These are phyloP conservation scores for Dasyprocta punctata DNA, from an alignment of 2,113 vertebrate species.

Conservation along the genomic window DNA sequence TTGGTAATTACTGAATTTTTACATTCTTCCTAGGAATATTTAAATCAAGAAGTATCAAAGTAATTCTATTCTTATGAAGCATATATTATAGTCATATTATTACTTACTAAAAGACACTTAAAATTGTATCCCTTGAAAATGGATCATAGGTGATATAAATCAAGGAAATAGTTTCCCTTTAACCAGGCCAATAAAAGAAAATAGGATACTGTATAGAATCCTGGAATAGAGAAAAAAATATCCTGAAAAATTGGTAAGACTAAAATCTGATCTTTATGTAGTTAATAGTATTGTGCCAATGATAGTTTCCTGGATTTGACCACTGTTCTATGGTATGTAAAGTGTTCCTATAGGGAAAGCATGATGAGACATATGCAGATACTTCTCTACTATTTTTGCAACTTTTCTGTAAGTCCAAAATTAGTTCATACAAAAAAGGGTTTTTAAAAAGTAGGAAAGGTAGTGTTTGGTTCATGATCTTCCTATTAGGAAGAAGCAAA, in stretches of 20 bases:
- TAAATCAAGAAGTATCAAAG: not conserved
- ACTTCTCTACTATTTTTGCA: not conserved
- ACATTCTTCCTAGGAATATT: not conserved
- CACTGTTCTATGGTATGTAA: not conserved
- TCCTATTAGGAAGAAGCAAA: not conserved
- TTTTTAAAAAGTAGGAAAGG: not conserved
- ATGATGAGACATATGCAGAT: not conserved
- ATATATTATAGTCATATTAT: not conserved
- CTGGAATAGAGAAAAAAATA: not conserved
- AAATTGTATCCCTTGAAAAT: slow-evolving; percentile 16
- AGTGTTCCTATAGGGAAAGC: not conserved
- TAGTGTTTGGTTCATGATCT: not conserved
- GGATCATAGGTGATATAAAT: not conserved
- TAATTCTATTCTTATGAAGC: not conserved
- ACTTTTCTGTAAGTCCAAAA: not conserved
- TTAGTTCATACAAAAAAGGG: not conserved
- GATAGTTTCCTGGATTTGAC: not conserved
- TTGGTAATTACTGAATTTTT: slow-evolving; percentile 6
- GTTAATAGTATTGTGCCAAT: not conserved
- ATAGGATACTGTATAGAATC: not conserved
- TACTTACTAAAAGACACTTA: not conserved
- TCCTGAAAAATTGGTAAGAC: not conserved
- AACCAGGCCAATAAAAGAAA: not conserved
- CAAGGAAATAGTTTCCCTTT: not conserved
- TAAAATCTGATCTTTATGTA: not conserved